Evolutionary conservation across 2,888 invertebrate species (phyloP).

Genomic region (Lasioglossum morio): DNA sequence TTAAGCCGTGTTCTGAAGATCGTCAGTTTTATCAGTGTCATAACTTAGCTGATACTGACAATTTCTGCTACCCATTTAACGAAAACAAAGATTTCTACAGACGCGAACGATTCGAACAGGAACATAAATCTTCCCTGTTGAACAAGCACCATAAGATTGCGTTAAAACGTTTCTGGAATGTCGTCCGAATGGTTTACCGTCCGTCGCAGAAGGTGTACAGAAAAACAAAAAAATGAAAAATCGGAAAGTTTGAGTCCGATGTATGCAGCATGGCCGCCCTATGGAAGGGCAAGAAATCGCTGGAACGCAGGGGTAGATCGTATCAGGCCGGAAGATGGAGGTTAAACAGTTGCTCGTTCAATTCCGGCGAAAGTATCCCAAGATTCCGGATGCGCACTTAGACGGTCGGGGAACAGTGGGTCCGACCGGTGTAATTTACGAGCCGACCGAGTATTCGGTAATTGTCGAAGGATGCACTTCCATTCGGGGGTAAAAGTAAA

Average conservation of each 20-base stretch:
- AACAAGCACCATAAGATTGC: background rate
- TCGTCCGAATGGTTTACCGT: too few relatives aligned
- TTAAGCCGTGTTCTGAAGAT: too few relatives aligned
- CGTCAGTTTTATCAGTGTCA: too few relatives aligned
- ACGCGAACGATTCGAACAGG: too few relatives aligned
- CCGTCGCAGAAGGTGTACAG: background rate
- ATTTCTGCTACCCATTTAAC: too few relatives aligned
- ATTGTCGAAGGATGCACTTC: slow-evolving; percentile 4
- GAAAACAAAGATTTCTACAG: too few relatives aligned
- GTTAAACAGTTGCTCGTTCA: slow-evolving; percentile 44
- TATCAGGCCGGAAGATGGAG: slow-evolving; percentile 69
- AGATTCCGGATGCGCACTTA: slow-evolving; percentile 72
- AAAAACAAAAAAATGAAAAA: background rate
- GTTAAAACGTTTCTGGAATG: background rate
- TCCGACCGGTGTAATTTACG: slow-evolving; percentile 75
- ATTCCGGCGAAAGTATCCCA: slow-evolving; percentile 24
- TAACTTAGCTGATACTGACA: too few relatives aligned
- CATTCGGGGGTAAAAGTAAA: slow-evolving; percentile 21
- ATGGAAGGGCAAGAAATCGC: background rate
- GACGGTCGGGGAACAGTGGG: slow-evolving; percentile 69
- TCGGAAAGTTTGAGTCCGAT: background rate
- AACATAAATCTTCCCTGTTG: background rate
- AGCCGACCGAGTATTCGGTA: slow-evolving; percentile 24
- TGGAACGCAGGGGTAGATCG: background rate
- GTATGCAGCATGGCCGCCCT: background rate